These are phyloP conservation scores for Cepaea nemoralis DNA, from an alignment of 1,140 invertebrate genomes.

Conservation along the genomic window DNA sequence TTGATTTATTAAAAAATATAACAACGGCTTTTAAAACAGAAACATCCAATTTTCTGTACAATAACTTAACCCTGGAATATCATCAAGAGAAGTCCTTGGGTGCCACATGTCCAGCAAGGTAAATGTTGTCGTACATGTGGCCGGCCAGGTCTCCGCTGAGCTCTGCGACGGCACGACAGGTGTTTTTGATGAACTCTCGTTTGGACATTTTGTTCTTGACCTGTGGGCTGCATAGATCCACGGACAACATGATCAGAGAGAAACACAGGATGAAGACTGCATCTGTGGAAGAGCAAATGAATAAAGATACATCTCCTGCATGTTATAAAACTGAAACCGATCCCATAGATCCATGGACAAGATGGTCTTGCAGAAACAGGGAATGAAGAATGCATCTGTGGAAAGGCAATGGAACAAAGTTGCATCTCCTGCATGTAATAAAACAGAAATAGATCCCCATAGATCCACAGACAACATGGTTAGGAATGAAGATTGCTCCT, in stretches of 20 bases:
- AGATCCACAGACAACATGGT: slow-evolving; percentile 76
- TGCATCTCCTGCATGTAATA: not conserved
- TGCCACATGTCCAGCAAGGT: slow-evolving; percentile 74
- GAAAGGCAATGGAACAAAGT: not conserved
- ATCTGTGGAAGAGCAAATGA: slow-evolving; percentile 62
- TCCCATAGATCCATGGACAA: not conserved
- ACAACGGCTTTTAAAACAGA: too few species aligned
- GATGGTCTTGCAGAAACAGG: slow-evolving; percentile 76
- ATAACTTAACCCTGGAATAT: not conserved
- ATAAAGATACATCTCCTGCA: not conserved
- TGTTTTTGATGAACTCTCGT: slow-evolving; percentile 76
- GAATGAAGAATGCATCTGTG: slow-evolving; percentile 31
- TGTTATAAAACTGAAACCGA: not conserved
- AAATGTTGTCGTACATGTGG: slow-evolving; percentile 76
- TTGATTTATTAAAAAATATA: not conserved
- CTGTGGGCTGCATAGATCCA: slow-evolving; percentile 74
- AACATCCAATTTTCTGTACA: not conserved
- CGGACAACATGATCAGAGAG: slow-evolving; percentile 75
- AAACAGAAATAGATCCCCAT: too few species aligned
- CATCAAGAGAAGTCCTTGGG: slow-evolving; percentile 38
- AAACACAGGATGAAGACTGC: slow-evolving; percentile 75
- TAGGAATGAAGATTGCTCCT: slow-evolving; percentile 74
- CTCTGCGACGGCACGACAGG: slow-evolving; percentile 71
- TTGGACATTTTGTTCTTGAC: slow-evolving; percentile 78
- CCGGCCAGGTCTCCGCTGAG: slow-evolving; percentile 74